Conservation (phyloP, 2,888 invertebrate genomes). For the Rutpela maculata region DNA sequence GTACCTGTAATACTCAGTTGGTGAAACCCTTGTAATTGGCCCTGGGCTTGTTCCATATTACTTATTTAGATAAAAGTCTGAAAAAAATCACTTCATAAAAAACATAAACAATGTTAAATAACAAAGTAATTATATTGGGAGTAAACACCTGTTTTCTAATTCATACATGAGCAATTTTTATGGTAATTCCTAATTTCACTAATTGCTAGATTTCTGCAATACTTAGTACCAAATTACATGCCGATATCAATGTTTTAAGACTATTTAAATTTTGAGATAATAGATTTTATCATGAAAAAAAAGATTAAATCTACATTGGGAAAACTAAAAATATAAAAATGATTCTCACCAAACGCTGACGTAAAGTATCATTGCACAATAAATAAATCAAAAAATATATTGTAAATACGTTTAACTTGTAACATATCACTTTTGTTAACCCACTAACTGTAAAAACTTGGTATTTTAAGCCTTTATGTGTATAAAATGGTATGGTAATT, state of each 20-base stretch:
- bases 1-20: conserved; percentile 82
- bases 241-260: background rate
- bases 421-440: conserved; percentile 14
- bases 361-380: conserved; percentile 57
- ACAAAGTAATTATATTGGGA: conserved; percentile 28
- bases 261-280: conserved; percentile 32
- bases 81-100: conserved; percentile 26
- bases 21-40: conserved; percentile 75
- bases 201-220: background rate
- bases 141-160: conserved; percentile 48
- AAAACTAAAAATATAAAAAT: conserved; percentile 45
- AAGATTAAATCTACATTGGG: conserved; percentile 36
- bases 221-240: conserved; percentile 5
- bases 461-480: background rate
- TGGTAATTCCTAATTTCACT: background rate
- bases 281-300: conserved; percentile 34
- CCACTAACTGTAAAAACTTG: conserved; percentile 10
- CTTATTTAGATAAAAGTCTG: conserved; percentile 31
- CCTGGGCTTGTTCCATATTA: conserved; percentile 57
- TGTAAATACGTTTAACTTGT: conserved; percentile 4
- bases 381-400: conserved; percentile 33
- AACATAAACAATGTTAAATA: conserved; percentile 35
- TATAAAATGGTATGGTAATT: conserved; percentile 30
- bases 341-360: conserved; percentile 57
- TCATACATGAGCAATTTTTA: conserved; percentile 40